Evolutionary conservation across 2,113 vertebrate species (phyloP).

Genomic region (Syngnathus typhle): DNA sequence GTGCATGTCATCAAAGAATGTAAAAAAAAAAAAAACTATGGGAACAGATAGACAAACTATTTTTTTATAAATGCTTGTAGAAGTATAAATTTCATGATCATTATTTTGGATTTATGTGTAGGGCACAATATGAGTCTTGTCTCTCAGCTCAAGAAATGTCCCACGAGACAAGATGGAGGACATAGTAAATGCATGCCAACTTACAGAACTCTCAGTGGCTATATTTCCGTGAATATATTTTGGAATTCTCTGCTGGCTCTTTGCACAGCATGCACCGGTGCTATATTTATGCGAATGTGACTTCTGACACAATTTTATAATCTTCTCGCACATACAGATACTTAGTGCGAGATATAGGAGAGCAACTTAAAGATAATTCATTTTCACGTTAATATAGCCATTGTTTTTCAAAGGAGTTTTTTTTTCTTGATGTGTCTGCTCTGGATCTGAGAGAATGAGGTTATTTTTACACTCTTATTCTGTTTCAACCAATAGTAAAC

Average conservation of each 20-base stretch:
- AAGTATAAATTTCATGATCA: slow-evolving; percentile 1
- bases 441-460: neutral
- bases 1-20: slow-evolving; percentile 47
- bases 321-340: neutral
- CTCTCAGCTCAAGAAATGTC: slow-evolving; percentile 37
- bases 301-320: neutral
- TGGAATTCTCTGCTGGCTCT: neutral
- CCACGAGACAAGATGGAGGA: neutral
- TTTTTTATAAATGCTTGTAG: slow-evolving; percentile 19
- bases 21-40: slow-evolving; percentile 19
- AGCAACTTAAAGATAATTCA: neutral
- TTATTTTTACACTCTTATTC: neutral
- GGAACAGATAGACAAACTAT: slow-evolving; percentile 36
- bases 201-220: neutral
- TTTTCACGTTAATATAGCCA: neutral
- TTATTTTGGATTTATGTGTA: slow-evolving; percentile 24
- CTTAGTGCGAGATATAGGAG: neutral
- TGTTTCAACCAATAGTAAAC: neutral
- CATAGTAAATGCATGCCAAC: neutral
- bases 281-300: neutral
- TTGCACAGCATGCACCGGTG: neutral
- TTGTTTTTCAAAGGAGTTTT: neutral
- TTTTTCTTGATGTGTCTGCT: neutral
- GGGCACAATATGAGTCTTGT: slow-evolving; percentile 20
- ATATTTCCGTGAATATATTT: neutral